Evolutionary conservation across 2,797 vertebrate species (phyloP), one percentile per base, ranked within the genome.

Genomic region (Leptoclinus maculatus): DNA sequence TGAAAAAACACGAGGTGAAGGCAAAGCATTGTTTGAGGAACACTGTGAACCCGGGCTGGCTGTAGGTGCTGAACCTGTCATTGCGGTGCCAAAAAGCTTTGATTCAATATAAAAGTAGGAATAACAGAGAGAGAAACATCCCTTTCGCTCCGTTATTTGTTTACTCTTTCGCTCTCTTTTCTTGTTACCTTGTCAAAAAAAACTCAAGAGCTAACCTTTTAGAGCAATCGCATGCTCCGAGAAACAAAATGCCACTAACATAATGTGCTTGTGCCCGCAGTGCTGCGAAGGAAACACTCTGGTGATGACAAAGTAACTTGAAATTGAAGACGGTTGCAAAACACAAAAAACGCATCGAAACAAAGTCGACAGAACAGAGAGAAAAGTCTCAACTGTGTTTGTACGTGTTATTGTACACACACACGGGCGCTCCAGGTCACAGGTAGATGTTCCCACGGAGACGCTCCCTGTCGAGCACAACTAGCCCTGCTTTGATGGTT

Each of bases 401-500:
- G n/a, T 11, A 63, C 53, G 14, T 12, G 39, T 70, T 32, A 75
- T 75, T 70, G 47, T 73, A 60, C 64, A 82, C 11, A n/a, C n/a
- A n/a, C n/a, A n/a, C 73, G 75, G 80, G 79, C 71, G 71, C 74
- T 32, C 27, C 59, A 74, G 83, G 88, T 89, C 87, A 86, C 75
- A 83, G 60, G 68, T 47, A 80, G 53, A 87, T 12, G 59, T 70
- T 84, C 63, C 77, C 78, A 38, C 25, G 8, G 83, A 84, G 63
- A 83, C 47, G 21, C 70, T 74, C 69, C 82, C 74, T 65, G 70
- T 41, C 4, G 43, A 81, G 73, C 47, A 64, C 64, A 70, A 65
- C 73, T n/a, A 66, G 67, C 23, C 62, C 60, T 64, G 74, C 71
- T 88, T 88, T 89, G 78, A 70, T 53, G 66, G 92, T 92, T 91